These are phyloP conservation scores for Scolopax rusticola DNA, from an alignment of 2,797 vertebrate genomes.

Conservation along the genomic window DNA sequence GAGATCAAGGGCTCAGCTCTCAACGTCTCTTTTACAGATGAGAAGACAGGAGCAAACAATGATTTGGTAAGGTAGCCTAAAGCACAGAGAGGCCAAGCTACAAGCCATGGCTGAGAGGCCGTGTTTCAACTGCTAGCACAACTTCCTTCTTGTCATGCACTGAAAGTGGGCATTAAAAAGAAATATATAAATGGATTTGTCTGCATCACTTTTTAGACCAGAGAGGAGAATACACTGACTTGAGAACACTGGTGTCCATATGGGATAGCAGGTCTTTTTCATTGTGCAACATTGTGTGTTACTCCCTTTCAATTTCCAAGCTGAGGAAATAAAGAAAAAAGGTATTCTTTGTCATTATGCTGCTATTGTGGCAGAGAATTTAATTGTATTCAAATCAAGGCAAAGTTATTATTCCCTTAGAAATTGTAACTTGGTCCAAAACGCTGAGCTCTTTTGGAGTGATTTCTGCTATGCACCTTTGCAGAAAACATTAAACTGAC, in stretches of 20 bases:
- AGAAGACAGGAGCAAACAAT: not conserved
- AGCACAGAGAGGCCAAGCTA: not conserved
- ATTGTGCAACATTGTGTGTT: not conserved
- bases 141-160: not conserved
- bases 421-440: conserved; percentile 35
- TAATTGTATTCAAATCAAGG: conserved; percentile 32
- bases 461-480: not conserved
- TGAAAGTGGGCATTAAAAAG: not conserved
- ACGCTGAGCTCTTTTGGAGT: not conserved
- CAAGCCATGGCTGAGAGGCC: not conserved
- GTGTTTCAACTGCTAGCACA: not conserved
- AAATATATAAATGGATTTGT: not conserved
- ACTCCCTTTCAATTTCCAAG: conserved; percentile 16
- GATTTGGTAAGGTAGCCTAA: not conserved
- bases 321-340: conserved; percentile 25
- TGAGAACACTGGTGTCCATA: not conserved
- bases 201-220: not conserved
- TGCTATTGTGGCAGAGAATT: not conserved
- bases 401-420: conserved; percentile 25
- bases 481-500: conserved; percentile 1
- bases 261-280: not conserved
- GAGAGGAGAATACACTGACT: not conserved
- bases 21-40: not conserved
- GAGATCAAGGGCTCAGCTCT: not conserved
- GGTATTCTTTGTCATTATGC: not conserved